Conservation (phyloP, 2,888 invertebrate species). For the Resseliella maxima region DNA sequence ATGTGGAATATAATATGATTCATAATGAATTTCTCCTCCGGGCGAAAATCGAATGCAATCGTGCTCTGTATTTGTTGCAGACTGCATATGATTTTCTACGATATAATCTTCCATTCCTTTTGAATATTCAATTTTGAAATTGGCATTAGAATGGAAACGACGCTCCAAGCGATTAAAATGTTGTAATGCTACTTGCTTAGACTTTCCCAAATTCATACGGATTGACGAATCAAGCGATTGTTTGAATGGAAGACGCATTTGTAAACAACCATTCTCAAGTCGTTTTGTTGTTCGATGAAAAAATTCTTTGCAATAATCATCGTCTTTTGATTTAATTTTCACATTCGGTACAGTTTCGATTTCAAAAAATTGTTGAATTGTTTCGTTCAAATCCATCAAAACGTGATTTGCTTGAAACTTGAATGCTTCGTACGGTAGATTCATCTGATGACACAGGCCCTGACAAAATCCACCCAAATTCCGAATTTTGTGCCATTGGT, state of each 20-base stretch:
- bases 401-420: too few species aligned
- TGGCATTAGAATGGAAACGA: neutral
- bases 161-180: constrained; percentile 34
- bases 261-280: neutral
- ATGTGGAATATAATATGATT: constrained; percentile 56
- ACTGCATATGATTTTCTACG: neutral
- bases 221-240: too few species aligned
- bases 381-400: neutral
- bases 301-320: neutral
- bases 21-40: neutral
- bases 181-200: neutral
- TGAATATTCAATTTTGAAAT: neutral
- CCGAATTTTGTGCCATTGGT: constrained; percentile 18
- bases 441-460: neutral
- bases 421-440: neutral
- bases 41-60: neutral
- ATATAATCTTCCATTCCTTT: constrained; percentile 34
- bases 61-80: neutral
- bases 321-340: neutral
- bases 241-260: constrained; percentile 23
- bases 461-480: constrained; percentile 41
- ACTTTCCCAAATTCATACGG: constrained; percentile 53
- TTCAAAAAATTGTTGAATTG: neutral
- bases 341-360: neutral
- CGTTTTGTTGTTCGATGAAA: neutral